Conservation (phyloP, 2,888 invertebrate species). For the Chrysotoxum bicinctum region DNA sequence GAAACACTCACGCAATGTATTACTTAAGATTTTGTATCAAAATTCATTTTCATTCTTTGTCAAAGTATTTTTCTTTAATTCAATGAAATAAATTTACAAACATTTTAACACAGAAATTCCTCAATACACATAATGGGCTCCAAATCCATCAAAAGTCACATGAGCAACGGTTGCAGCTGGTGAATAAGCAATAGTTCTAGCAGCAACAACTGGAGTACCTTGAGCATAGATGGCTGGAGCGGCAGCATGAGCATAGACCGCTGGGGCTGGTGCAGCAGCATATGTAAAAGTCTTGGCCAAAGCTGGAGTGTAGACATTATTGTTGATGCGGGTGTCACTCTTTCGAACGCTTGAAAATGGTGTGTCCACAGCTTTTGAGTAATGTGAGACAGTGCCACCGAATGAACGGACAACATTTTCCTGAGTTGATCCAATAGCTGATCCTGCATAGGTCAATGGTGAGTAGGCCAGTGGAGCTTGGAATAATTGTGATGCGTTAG, state of each 20-base stretch:
- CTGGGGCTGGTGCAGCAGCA: slow-evolving; percentile 75
- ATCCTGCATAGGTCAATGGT: slow-evolving; percentile 72
- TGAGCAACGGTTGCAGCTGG: slow-evolving; percentile 11
- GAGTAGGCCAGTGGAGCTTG: slow-evolving; percentile 76
- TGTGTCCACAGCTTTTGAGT: neutral
- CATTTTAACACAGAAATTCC: neutral
- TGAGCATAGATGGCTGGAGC: slow-evolving; percentile 75
- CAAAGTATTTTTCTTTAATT: too few relatives aligned
- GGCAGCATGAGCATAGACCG: too few relatives aligned
- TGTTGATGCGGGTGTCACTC: neutral
- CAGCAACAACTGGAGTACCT: neutral
- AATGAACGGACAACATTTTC: slow-evolving; percentile 84
- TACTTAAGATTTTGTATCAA: too few relatives aligned
- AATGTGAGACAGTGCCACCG: slow-evolving; percentile 83
- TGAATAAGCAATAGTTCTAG: neutral
- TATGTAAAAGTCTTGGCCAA: slow-evolving; percentile 73
- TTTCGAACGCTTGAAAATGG: neutral
- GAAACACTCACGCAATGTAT: too few relatives aligned
- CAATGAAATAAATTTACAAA: neutral
- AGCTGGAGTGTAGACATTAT: slow-evolving; percentile 51
- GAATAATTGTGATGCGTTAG: slow-evolving; percentile 82
- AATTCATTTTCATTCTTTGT: too few relatives aligned
- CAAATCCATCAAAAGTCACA: slow-evolving; percentile 28
- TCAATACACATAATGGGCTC: slow-evolving; percentile 9
- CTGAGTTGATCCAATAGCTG: slow-evolving; percentile 81